A percentile compares a stretch with the other conserved stretches of the same genome.
Conservation (phyloP, 2,797 vertebrate genomes). For the Gymnocypris eckloni region DNA sequence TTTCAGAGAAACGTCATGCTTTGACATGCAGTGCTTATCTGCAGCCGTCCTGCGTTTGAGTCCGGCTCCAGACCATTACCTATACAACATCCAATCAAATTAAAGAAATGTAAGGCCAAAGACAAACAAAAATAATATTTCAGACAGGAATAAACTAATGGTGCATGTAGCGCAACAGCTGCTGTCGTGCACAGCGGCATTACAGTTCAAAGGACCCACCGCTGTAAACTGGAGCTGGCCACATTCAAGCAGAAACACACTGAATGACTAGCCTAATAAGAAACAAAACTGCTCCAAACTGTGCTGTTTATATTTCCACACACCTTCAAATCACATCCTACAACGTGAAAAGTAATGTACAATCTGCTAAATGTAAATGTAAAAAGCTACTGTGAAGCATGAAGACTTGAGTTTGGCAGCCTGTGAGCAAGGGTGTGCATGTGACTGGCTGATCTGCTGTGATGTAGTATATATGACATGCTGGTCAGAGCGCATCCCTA, state of each 20-base stretch:
- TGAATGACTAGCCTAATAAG: too few relatives aligned
- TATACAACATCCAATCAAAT: neutral
- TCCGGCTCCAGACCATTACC: neutral
- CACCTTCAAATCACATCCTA: neutral
- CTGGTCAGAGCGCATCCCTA: conserved; percentile 83
- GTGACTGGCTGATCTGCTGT: conserved; percentile 94
- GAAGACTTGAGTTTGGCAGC: neutral
- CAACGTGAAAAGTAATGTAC: neutral
- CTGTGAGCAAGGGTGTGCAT: conserved; percentile 66
- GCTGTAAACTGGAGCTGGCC: neutral
- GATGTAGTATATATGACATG: conserved; percentile 94
- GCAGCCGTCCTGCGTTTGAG: neutral
- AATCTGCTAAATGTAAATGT: too few relatives aligned
- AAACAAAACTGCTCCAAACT: neutral
- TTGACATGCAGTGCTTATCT: neutral
- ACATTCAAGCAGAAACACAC: conserved; percentile 1
- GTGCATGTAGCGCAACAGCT: too few relatives aligned
- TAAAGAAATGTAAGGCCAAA: neutral
- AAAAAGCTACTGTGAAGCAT: neutral
- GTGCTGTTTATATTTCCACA: neutral
- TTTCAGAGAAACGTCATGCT: neutral
- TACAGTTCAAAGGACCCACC: neutral
- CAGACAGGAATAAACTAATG: neutral
- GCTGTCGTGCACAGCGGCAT: neutral
- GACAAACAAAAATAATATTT: neutral